Base-by-base conservation (phyloP, 2,888 invertebrate species). In the Dryomyza anilis region DNA sequence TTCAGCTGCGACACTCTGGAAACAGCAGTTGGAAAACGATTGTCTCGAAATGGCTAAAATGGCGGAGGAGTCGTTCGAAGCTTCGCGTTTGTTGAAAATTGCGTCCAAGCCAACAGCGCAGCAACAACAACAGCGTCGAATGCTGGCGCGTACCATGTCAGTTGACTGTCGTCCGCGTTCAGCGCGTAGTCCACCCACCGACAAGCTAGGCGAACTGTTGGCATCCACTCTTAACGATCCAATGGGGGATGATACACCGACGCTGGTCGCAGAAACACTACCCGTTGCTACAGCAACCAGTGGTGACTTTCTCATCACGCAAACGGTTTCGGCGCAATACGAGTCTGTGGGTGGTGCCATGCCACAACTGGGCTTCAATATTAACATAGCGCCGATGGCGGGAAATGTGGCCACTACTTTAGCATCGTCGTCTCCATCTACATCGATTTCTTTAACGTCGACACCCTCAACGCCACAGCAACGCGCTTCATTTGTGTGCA, bases 261-360 rank as follows among this genome's bases (percentile, higher is more conserved):
- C 70, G 3, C 25, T 73, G 14, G 70, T 73, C 0, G 66, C 73
- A 1, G 72, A 73, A 67, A 73, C 71, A 14, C 29, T 72, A n/a
- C 72, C 71, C 3, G 63, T 70, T 12, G 67, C 66, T n/a, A 72
- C 71, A 63, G 67, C 69, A 0, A 70, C 66, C 2, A 65, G 63
- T 21, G 72, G 71, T 7, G 69, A 70, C 30, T 73, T 69, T 56
- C 61, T 73, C 0, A 70, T 73, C 29, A 73, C 73, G 2, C 73
- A 73, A 71, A 72, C 72, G 0, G 61, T 79, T 52, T 71, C 75
- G 19, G 74, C 79, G 16, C 71, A 73, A 43, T 70, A 74, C 21
- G 75, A 73, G 3, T 16, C 16, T 23, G 63, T 60, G 3, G 45
- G 58, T 0, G 25, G 25, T 27, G 67, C 6, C 0, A 36, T 29